These are phyloP conservation scores for Chouioia cunea DNA, from an alignment of 2,888 invertebrate species.

Conservation along the genomic window DNA sequence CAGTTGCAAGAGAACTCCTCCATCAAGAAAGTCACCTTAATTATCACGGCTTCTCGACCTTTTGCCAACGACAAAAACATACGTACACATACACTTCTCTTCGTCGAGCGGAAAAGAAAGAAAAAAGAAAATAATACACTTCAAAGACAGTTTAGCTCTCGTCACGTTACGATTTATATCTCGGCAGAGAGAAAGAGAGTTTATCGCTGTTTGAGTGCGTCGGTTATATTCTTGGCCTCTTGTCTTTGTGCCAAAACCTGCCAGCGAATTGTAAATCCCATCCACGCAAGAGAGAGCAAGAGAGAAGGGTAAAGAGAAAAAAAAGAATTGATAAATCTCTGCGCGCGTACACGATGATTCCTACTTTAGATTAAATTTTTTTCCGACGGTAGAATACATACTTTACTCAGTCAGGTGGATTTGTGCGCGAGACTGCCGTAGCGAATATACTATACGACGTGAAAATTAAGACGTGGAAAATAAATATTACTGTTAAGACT, in stretches of 20 bases:
- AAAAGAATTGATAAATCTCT: conserved; percentile 25
- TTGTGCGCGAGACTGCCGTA: too few relatives aligned
- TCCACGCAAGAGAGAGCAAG: background rate
- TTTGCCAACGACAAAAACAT: background rate
- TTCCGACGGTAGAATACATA: too few relatives aligned
- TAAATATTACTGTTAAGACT: too few relatives aligned
- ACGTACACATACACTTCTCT: conserved; percentile 9
- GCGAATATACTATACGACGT: too few relatives aligned
- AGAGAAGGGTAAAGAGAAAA: background rate
- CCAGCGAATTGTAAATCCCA: conserved; percentile 36
- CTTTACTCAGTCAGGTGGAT: too few relatives aligned
- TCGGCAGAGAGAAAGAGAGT: conserved; percentile 34
- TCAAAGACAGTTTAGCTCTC: conserved; percentile 27
- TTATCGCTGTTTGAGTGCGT: conserved; percentile 45
- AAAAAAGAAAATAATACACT: background rate
- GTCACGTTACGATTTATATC: conserved; percentile 38
- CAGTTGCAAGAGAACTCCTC: too few relatives aligned
- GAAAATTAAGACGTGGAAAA: too few relatives aligned
- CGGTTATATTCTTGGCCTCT: conserved; percentile 21
- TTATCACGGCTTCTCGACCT: conserved; percentile 7
- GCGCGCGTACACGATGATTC: conserved; percentile 7
- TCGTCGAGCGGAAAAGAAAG: background rate
- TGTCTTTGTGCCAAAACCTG: conserved; percentile 42
- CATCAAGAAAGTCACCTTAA: conserved; percentile 1
- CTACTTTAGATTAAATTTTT: conserved; percentile 32